Evolutionary conservation across 2,797 vertebrate species (phyloP), one percentile per base, ranked within the genome.

Genomic region (Alauda arvensis): DNA sequence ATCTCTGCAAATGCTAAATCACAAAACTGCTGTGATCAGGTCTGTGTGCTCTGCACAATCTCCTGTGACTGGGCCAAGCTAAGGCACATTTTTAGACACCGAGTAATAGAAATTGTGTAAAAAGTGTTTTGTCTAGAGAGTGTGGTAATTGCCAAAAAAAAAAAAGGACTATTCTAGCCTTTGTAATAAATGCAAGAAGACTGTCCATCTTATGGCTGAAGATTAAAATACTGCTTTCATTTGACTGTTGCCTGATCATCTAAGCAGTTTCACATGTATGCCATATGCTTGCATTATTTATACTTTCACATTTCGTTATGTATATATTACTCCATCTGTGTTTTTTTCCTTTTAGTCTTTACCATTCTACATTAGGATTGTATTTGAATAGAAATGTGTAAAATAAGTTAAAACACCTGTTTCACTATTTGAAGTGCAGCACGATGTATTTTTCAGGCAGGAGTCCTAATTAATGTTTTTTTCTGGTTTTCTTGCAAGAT

Each of bases 1-100:
- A 66, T 88, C 75, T 91, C 83, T 90, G 88, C 92, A 93, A 94
- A 83, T 77, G 86, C 83, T 89, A 86, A 85, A 87, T 85, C 52
- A 52, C 56, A 84, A 69, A 87, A 59, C 37, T 81, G 61, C 75
- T 66, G 31, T 93, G 72, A 93, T 85, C 66, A 75, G 78, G 67
- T 86, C 79, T 91, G 48, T 76, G 77, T 75, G 74, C 77, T 91
- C 82, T 63, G 62, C 69, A 62, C 55, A 76, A 48, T 57, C 34
- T 25, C 31, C 5, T 48, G 24, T 2, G 31, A 17, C 2, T 3
- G 34, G 86, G 63, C 53, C 14, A 39, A 75, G 23, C 28, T 77
- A 43, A 80, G 46, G 46, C 34, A 31, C 1, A 1, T 55, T 86
- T 94, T 83, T 81, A 78, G 83, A 71, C 61, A 46, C 26, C 15